Evolutionary conservation across 1,140 invertebrate genomes (phyloP), one percentile per base, ranked within the genome.

Genomic region (Euura lappo): DNA sequence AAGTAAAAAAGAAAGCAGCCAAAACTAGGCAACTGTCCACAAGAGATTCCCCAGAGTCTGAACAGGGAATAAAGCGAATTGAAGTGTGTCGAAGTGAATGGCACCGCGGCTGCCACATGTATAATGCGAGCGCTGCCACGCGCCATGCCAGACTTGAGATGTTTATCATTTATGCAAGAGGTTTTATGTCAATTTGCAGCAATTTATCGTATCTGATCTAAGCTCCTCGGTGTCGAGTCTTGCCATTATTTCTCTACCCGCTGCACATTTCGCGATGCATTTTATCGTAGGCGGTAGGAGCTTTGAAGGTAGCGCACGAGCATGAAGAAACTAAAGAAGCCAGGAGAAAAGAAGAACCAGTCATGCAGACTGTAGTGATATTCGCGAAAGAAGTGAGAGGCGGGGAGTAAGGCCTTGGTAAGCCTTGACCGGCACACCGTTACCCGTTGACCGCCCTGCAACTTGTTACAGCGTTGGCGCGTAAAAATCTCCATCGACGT

Each of bases 381-480:
- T 28, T 28, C 28, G 28, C 28, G 28, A 28, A 28, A 28, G 28
- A 28, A 28, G 28, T 28, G 28, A 28, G 28, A 60, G 13, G 51
- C 8, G 51, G 51, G 51, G 51, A 60, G 51, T n/a, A n/a, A 60
- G 51, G 51, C 51, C 51, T 60, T 60, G 51, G 13, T 60, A 60
- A 60, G 10, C 51, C 51, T 60, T 60, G 51, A 60, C 51, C 51
- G 51, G 51, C 51, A 60, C 51, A 60, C 51, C 51, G 51, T 60
- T 60, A 60, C 51, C 13, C 51, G 51, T 3, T 60, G 51, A 60
- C 51, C 51, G 51, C 13, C 51, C 51, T 11, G 51, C 10, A 60
- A 60, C 51, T 28, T 28, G 28, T 28, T 28, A 28, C 28, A 28
- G 28, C 28, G 28, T 1, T 28, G 28, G 28, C 28, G 28, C 28